Evolutionary conservation across 2,888 invertebrate genomes (phyloP), one percentile per base, ranked within the genome.

Genomic region (Ichneumoninae sp.): DNA sequence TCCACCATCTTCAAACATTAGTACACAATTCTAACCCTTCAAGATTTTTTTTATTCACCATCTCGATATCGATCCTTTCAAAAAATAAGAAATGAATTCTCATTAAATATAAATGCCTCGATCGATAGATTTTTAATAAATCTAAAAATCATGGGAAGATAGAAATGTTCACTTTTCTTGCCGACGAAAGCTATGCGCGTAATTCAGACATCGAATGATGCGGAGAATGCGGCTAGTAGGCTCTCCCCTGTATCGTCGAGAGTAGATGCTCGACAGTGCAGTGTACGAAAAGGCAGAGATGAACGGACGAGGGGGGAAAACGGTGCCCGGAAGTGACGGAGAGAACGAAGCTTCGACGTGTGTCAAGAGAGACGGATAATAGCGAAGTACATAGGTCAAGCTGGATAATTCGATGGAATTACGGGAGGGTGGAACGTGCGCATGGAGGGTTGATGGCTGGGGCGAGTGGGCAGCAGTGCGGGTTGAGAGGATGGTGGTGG

Each of bases 341-440:
- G 74, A 79, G 4, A 72, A 66, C 57, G 62, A 62, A 33, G 62
- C 65, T 44, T 70, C 74, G 57, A 75, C 75, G 81, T 81, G 78
- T 57, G 78, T 79, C 69, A 78, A 79, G 81, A 80, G 85, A 82
- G 80, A 80, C 50, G 68, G 71, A 85, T 82, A 57, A 70, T 65
- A 40, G 69, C 50, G 76, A 66, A 72, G 68, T 47, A 72, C 76
- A 65, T 60, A 75, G 82, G 62, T 77, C 68, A 77, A 80, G 52
- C 74, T 57, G 83, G 80, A 76, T 81, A 78, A 81, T 78, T 57
- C 54, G 80, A 52, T 66, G 57, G 85, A 83, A 80, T 71, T 69
- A 77, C 80, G 60, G 71, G 78, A 71, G 80, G 77, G 72, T 72
- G 44, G 70, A 79, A 82, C 75, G 74, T 40, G 52, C 62, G 82